Conservation (phyloP, 2,797 vertebrate genomes). For the Adelosebastes latens region DNA sequence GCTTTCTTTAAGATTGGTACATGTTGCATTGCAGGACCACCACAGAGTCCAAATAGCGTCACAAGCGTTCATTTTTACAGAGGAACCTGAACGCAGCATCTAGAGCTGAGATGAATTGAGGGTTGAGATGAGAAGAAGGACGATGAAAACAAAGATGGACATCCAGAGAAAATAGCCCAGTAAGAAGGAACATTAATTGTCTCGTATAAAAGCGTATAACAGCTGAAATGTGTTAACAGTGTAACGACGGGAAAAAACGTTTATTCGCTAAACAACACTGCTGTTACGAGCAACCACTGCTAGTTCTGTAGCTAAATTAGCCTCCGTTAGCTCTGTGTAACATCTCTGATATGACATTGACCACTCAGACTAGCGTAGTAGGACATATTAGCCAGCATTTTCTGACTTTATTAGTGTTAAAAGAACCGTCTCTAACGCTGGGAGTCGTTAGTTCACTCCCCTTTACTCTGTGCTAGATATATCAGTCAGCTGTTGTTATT, state of each 20-base stretch:
- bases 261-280: neutral
- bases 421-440: neutral
- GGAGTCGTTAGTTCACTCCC: neutral
- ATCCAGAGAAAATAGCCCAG: constrained; percentile 35
- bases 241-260: neutral
- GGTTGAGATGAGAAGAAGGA: constrained; percentile 44
- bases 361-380: fast-evolving
- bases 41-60: too few relatives aligned
- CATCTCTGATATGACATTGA: neutral
- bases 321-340: constrained; percentile 31
- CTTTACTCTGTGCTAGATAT: neutral
- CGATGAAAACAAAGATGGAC: constrained; percentile 63
- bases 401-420: neutral
- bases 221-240: fast-evolving
- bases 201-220: fast-evolving
- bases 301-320: constrained; percentile 56
- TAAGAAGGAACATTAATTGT: constrained; percentile 20
- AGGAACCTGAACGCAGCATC: constrained; percentile 60
- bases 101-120: constrained; percentile 33
- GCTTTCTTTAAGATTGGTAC: too few relatives aligned
- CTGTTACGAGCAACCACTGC: constrained; percentile 20
- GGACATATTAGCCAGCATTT: neutral
- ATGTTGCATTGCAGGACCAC: too few relatives aligned
- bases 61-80: neutral
- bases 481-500: constrained; percentile 59